Evolutionary conservation across 1,140 invertebrate genomes (phyloP).

Genomic region (Drosophila nasuta): DNA sequence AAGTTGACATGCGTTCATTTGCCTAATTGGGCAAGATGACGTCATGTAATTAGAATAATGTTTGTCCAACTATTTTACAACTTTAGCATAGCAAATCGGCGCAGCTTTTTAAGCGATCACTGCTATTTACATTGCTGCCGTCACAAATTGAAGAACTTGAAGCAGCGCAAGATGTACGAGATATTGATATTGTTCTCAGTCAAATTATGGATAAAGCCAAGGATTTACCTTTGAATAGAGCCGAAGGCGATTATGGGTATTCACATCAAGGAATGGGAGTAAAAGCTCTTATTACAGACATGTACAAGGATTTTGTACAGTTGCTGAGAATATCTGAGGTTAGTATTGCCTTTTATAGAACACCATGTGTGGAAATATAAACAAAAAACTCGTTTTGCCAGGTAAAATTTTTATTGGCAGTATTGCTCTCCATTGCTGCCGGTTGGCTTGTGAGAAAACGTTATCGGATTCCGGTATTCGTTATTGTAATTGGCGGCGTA

Average conservation of each 20-base stretch:
- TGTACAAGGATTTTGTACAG: slow-evolving; percentile 55
- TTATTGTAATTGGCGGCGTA: slow-evolving; percentile 46
- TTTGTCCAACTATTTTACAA: slow-evolving; percentile 26
- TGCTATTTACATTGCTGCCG: slow-evolving; percentile 60
- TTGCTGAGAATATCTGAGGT: slow-evolving; percentile 68
- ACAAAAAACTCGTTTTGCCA: slow-evolving; percentile 26
- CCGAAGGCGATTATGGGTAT: slow-evolving; percentile 37
- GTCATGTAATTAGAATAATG: slow-evolving; percentile 49
- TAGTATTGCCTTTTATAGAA: slow-evolving; percentile 13
- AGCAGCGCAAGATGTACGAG: slow-evolving; percentile 58
- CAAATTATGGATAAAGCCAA: slow-evolving; percentile 57
- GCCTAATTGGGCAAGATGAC: slow-evolving; percentile 45
- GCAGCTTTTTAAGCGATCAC: slow-evolving; percentile 50
- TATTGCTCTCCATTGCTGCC: slow-evolving; percentile 23
- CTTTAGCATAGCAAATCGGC: slow-evolving; percentile 54
- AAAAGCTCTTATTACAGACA: slow-evolving; percentile 53
- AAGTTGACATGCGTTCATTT: slow-evolving; percentile 7
- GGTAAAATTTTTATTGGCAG: slow-evolving; percentile 62
- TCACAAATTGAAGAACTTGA: slow-evolving; percentile 62
- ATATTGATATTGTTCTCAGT: slow-evolving; percentile 65
- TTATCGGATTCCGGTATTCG: slow-evolving; percentile 40
- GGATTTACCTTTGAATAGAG: slow-evolving; percentile 23
- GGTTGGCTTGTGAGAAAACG: slow-evolving; percentile 58
- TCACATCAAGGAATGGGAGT: slow-evolving; percentile 34
- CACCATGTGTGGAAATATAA: not conserved